phyloP scores from a whole-genome alignment of 2,797 vertebrate species.

The Eremophila alpestris region DNA sequence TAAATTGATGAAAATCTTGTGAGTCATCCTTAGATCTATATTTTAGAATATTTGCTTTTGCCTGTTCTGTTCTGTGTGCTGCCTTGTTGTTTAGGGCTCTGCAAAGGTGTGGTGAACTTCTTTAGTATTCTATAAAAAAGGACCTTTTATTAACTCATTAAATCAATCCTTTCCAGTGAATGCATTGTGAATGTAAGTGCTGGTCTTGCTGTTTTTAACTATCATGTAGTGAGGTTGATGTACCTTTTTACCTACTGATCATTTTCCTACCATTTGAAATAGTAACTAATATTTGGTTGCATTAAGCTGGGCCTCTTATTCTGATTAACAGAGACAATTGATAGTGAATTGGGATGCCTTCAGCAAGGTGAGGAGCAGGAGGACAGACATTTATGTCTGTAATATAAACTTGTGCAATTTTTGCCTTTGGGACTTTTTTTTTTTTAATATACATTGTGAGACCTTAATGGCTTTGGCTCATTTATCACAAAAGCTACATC shows the following conservation, averaged over 20 bases:
- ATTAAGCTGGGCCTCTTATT: not conserved
- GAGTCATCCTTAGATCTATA: not conserved
- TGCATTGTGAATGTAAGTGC: not conserved
- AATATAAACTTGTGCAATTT: not conserved
- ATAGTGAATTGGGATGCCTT: not conserved
- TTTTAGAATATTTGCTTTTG: not conserved
- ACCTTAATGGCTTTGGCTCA: not conserved
- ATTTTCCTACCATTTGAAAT: not conserved
- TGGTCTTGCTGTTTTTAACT: not conserved
- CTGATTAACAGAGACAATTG: not conserved
- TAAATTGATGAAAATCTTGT: not conserved
- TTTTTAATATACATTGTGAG: not conserved
- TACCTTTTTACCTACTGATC: not conserved
- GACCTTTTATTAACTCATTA: not conserved
- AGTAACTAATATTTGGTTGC: not conserved
- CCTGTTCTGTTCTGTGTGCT: not conserved
- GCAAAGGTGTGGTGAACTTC: not conserved
- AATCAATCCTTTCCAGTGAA: not conserved
- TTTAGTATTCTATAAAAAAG: not conserved
- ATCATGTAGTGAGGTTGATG: not conserved
- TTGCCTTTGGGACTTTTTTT: not conserved
- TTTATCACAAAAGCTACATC: not conserved
- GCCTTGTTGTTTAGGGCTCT: not conserved
- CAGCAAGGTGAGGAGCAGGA: not conserved
- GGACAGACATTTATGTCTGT: not conserved